These are phyloP conservation scores for Potorous gilbertii DNA, from an alignment of 2,797 vertebrate genomes.

Conservation along the genomic window DNA sequence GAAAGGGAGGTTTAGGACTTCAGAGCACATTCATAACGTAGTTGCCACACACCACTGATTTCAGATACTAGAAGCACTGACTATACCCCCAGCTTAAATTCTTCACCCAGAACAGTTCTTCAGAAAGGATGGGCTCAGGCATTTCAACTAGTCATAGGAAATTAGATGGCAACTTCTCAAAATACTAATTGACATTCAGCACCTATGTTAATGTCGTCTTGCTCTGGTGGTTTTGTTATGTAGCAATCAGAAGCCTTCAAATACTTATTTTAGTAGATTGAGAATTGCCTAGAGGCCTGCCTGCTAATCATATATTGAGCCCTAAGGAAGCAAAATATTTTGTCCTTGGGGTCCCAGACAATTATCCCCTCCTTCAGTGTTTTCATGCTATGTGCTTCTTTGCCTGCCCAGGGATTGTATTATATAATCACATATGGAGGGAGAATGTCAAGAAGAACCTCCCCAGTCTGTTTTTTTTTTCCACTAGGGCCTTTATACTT, in stretches of 20 bases:
- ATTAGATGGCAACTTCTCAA: constrained; percentile 48
- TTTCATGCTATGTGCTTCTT: neutral
- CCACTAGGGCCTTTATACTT: neutral
- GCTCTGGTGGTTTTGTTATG: constrained; percentile 5
- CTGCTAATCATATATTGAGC: neutral
- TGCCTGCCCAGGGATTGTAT: neutral
- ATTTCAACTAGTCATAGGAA: constrained; percentile 45
- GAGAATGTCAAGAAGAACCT: neutral
- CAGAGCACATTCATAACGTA: constrained; percentile 27
- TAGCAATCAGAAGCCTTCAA: constrained; percentile 13
- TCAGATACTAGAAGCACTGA: constrained; percentile 18
- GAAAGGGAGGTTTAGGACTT: constrained; percentile 18
- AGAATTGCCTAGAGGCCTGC: neutral
- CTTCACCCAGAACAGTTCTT: constrained; percentile 12
- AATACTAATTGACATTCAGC: constrained; percentile 24
- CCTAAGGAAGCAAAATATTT: neutral
- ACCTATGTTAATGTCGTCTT: neutral
- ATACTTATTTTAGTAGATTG: neutral
- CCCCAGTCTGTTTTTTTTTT: neutral
- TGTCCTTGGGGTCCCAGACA: neutral
- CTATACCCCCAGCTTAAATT: constrained; percentile 26
- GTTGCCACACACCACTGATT: constrained; percentile 18
- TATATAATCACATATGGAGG: neutral
- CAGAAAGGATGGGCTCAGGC: neutral
- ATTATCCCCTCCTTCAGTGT: neutral